phyloP scores from a whole-genome alignment of 2,888 invertebrate species.

The Mylabris sibirica region DNA sequence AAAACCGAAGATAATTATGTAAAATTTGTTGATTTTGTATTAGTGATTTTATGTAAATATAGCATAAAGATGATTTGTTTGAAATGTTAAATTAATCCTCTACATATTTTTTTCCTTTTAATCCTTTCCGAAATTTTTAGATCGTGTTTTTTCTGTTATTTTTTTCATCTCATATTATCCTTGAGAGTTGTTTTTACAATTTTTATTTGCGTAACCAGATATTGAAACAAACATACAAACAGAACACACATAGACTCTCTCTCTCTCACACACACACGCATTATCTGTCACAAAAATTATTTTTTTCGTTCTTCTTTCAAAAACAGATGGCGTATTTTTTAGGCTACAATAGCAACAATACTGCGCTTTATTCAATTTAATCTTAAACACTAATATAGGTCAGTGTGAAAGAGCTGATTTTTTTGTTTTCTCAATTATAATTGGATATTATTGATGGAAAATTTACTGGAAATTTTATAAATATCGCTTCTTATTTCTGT shows the following conservation, averaged over 20 bases:
- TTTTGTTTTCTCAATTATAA: not conserved
- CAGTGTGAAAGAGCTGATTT: conserved; percentile 10
- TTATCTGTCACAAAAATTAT: conserved; percentile 14
- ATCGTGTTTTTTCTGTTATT: not conserved
- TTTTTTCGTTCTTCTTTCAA: conserved; percentile 9
- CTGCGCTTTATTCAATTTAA: conserved; percentile 26
- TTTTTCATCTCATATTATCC: conserved; percentile 24
- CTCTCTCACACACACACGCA: not conserved
- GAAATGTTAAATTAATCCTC: conserved; percentile 29
- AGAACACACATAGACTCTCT: too few relatives aligned
- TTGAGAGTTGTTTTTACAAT: conserved; percentile 38
- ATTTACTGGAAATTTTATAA: not conserved
- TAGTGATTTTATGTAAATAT: not conserved
- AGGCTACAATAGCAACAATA: conserved; percentile 12
- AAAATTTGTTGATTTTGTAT: not conserved
- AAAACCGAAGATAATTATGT: not conserved
- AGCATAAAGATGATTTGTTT: not conserved
- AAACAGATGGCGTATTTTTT: conserved; percentile 27
- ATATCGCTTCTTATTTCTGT: too few relatives aligned
- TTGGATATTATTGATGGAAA: not conserved
- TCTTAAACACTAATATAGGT: conserved; percentile 21
- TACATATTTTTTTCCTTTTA: conserved; percentile 8
- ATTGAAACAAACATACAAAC: conserved; percentile 34
- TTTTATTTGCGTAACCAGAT: conserved; percentile 38
- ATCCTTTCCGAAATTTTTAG: conserved; percentile 25